Percentiles rank a stretch among this genome's conserved stretches.
These are phyloP conservation scores for Netelia virgata DNA, from an alignment of 2,888 invertebrate species.

Conservation along the genomic window DNA sequence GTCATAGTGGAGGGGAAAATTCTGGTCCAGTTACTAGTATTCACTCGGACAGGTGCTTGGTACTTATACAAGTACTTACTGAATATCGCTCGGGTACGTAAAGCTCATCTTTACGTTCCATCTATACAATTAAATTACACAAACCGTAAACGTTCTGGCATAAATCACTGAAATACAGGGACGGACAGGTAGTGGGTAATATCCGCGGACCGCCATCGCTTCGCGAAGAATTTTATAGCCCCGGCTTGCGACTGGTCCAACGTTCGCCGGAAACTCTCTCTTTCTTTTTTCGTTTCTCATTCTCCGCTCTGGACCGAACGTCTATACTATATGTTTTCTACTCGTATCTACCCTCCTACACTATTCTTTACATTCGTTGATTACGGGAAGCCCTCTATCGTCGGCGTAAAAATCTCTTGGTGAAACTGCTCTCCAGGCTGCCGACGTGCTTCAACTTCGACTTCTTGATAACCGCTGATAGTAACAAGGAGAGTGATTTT, in stretches of 20 bases:
- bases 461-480: conserved; percentile 45
- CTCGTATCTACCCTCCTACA: not conserved
- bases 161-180: conserved; percentile 72
- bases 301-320: conserved; percentile 21
- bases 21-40: not conserved
- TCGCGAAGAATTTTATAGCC: conserved; percentile 51
- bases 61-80: not conserved
- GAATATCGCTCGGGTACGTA: conserved; percentile 56
- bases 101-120: conserved; percentile 74
- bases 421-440: conserved; percentile 28
- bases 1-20: not conserved
- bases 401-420: conserved; percentile 53
- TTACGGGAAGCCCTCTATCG: conserved; percentile 49
- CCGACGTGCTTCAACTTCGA: conserved; percentile 13
- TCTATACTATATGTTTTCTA: conserved; percentile 32
- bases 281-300: not conserved
- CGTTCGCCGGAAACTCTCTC: conserved; percentile 40
- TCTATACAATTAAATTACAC: conserved; percentile 80
- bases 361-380: conserved; percentile 52
- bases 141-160: conserved; percentile 75
- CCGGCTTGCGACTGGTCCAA: conserved; percentile 46
- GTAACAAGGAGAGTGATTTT: conserved; percentile 40
- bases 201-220: conserved; percentile 21
- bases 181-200: conserved; percentile 58
- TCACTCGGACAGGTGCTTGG: conserved; percentile 42